Conservation (phyloP, 2,113 vertebrate species). For the Columbina picui region DNA sequence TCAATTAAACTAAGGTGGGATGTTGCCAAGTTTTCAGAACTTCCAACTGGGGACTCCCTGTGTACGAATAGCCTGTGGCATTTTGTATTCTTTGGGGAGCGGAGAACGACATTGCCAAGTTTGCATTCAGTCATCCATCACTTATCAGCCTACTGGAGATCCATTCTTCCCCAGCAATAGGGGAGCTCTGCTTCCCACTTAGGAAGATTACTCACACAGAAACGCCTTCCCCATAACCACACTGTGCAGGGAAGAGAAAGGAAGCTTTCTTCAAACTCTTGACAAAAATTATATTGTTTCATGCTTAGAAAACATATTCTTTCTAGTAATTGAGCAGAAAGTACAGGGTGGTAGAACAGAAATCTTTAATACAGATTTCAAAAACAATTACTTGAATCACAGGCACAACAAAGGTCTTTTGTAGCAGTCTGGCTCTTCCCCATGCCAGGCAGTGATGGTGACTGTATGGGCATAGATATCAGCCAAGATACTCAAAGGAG, state of each 20-base stretch:
- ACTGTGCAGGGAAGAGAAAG: background rate
- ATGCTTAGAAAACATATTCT: constrained; percentile 51
- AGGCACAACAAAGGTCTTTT: constrained; percentile 20
- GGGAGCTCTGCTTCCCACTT: constrained; percentile 61
- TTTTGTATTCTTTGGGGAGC: constrained; percentile 50
- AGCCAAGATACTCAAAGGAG: background rate
- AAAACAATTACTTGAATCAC: background rate
- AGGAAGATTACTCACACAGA: constrained; percentile 53
- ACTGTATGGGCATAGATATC: background rate
- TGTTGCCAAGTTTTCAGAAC: constrained; percentile 38
- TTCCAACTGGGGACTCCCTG: background rate
- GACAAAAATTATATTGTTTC: constrained; percentile 66
- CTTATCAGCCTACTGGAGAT: constrained; percentile 54
- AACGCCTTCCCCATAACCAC: constrained; percentile 31
- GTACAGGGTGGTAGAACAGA: background rate
- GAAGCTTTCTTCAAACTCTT: constrained; percentile 22
- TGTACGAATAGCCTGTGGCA: constrained; percentile 30
- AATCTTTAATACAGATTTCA: constrained; percentile 20
- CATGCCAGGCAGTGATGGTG: background rate
- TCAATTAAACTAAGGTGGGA: constrained; percentile 39
- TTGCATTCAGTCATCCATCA: constrained; percentile 62
- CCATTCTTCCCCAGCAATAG: constrained; percentile 60
- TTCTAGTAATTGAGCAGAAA: constrained; percentile 1
- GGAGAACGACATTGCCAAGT: constrained; percentile 39
- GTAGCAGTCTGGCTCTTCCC: background rate